phyloP scores from a whole-genome alignment of 2,888 invertebrate species.

The Cephus spinipes region DNA sequence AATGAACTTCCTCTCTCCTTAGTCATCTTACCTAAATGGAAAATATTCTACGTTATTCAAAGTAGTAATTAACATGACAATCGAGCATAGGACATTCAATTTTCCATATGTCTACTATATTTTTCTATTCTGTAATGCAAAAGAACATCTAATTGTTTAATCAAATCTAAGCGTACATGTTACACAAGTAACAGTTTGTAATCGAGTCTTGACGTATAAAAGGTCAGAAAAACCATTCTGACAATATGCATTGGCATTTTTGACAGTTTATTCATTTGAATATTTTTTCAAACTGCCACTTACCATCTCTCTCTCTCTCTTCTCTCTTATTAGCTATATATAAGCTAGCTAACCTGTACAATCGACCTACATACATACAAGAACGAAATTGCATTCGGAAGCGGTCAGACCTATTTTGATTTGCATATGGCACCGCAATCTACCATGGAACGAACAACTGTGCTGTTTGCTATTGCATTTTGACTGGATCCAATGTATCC shows the following conservation, averaged over 20 bases:
- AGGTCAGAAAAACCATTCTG: background rate
- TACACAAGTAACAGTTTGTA: background rate
- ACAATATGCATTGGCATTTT: background rate
- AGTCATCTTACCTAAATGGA: background rate
- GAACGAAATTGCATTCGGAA: conserved; percentile 33
- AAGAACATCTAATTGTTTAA: background rate
- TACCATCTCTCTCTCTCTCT: background rate
- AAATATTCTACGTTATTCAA: background rate
- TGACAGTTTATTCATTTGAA: background rate
- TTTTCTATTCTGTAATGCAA: background rate
- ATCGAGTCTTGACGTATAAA: background rate
- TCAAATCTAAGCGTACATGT: background rate
- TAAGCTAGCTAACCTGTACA: background rate
- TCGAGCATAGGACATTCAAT: background rate
- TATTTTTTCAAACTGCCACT: background rate
- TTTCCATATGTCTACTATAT: background rate
- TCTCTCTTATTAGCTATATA: background rate
- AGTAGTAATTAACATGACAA: background rate
- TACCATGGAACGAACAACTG: conserved; percentile 32
- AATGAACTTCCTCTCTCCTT: background rate
- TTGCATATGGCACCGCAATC: conserved; percentile 46
- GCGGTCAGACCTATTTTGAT: conserved; percentile 38
- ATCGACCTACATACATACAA: background rate
- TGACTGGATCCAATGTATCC: background rate
- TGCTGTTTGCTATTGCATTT: conserved; percentile 32